phyloP scores from a whole-genome alignment of 2,113 vertebrate species.

The Spea multiplicata region DNA sequence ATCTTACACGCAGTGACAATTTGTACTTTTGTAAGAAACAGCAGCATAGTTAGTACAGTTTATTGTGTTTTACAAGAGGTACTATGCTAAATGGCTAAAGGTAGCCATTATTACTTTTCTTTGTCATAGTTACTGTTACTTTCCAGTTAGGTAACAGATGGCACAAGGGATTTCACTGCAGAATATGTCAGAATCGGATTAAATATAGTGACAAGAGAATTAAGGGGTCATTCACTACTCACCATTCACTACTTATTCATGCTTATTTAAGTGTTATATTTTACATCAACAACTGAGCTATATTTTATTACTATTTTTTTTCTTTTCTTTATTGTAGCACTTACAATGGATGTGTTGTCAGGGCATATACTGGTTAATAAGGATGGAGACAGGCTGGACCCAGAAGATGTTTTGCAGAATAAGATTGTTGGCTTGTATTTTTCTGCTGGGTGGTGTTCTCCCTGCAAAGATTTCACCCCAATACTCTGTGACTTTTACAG shows the following conservation, averaged over 20 bases:
- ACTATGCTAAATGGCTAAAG: too few species aligned
- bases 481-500: slow-evolving; percentile 86
- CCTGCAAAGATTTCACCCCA: slow-evolving; percentile 88
- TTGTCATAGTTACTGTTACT: neutral
- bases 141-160: slow-evolving; percentile 25
- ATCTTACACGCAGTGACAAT: too few species aligned
- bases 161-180: slow-evolving; percentile 4
- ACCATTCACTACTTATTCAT: slow-evolving; percentile 4
- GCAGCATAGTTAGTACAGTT: too few species aligned
- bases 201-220: slow-evolving; percentile 19
- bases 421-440: slow-evolving; percentile 94
- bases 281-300: neutral
- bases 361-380: slow-evolving; percentile 76
- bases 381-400: slow-evolving; percentile 77
- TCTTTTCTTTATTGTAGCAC: neutral
- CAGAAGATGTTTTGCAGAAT: slow-evolving; percentile 82
- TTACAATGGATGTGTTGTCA: slow-evolving; percentile 73
- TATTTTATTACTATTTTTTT: neutral
- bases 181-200: slow-evolving; percentile 21
- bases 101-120: too few species aligned
- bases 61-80: too few species aligned
- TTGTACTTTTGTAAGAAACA: too few species aligned
- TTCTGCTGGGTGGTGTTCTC: slow-evolving; percentile 81
- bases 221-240: slow-evolving; percentile 14
- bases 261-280: neutral